phyloP scores from a whole-genome alignment of 2,797 vertebrate genomes.

The Ispidina picta region DNA sequence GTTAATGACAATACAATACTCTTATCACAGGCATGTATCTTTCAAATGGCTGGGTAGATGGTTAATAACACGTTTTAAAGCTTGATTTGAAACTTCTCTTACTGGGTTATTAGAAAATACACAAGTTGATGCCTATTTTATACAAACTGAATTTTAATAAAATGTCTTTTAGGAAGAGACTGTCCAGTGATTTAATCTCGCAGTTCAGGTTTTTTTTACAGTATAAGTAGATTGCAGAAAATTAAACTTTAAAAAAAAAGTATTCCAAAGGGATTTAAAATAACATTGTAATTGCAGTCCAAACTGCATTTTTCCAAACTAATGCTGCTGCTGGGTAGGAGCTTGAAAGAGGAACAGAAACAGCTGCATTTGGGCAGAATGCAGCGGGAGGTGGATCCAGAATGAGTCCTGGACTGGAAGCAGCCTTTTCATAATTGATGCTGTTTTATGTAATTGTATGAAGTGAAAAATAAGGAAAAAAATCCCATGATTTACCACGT shows the following conservation, averaged over 20 bases:
- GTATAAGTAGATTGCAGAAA: not conserved
- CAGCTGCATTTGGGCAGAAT: not conserved
- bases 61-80: slow-evolving; percentile 72
- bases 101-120: slow-evolving; percentile 55
- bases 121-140: not conserved
- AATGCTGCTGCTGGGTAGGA: rapidly evolving
- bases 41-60: slow-evolving; percentile 66
- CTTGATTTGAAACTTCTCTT: slow-evolving; percentile 65
- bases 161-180: not conserved
- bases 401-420: not conserved
- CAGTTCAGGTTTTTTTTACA: not conserved
- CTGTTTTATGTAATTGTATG: not conserved
- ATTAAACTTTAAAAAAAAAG: not conserved
- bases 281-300: not conserved
- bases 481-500: not conserved
- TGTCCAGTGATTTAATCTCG: not conserved
- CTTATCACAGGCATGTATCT: slow-evolving; percentile 68
- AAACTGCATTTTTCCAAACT: not conserved
- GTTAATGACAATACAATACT: slow-evolving; percentile 68
- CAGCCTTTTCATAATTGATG: not conserved
- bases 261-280: not conserved
- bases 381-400: not conserved
- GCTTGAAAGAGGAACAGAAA: not conserved
- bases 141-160: not conserved
- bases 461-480: not conserved